Evolutionary conservation across 1,140 invertebrate genomes (phyloP).

Genomic region (Trichogramma pretiosum): DNA sequence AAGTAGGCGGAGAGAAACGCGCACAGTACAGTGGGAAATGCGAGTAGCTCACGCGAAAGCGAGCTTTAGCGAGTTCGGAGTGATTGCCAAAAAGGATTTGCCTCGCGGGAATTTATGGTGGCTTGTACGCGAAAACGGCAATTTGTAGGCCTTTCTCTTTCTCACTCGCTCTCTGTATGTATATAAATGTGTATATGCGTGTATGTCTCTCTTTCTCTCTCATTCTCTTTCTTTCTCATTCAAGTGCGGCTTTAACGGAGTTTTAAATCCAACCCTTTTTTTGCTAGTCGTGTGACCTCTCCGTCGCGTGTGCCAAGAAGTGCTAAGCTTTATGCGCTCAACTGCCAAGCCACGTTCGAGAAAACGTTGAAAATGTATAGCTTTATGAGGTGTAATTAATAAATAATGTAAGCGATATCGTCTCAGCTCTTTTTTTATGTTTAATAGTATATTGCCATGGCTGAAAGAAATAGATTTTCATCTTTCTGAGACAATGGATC

Average conservation of each 20-base stretch:
- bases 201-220: too few relatives aligned
- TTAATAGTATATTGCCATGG: too few relatives aligned
- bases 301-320: background rate
- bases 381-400: too few relatives aligned
- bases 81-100: conserved; percentile 15
- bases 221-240: too few relatives aligned
- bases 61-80: conserved; percentile 4
- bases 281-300: too few relatives aligned
- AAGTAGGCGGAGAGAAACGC: background rate
- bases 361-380: too few relatives aligned
- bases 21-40: background rate
- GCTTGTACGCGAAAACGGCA: conserved; percentile 4
- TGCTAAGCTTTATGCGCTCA: background rate
- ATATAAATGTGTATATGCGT: too few relatives aligned
- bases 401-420: too few relatives aligned
- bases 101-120: conserved; percentile 7
- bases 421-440: too few relatives aligned
- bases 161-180: background rate
- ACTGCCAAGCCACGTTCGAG: too few relatives aligned
- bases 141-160: conserved; percentile 8
- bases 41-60: conserved; percentile 3
- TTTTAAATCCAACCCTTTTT: background rate
- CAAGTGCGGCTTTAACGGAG: background rate
- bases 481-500: too few relatives aligned
- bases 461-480: too few relatives aligned